Percentiles rank a stretch among this genome's conserved stretches.
These are phyloP conservation scores for Priocnemis perturbator DNA, from an alignment of 2,888 invertebrate genomes.

Conservation along the genomic window DNA sequence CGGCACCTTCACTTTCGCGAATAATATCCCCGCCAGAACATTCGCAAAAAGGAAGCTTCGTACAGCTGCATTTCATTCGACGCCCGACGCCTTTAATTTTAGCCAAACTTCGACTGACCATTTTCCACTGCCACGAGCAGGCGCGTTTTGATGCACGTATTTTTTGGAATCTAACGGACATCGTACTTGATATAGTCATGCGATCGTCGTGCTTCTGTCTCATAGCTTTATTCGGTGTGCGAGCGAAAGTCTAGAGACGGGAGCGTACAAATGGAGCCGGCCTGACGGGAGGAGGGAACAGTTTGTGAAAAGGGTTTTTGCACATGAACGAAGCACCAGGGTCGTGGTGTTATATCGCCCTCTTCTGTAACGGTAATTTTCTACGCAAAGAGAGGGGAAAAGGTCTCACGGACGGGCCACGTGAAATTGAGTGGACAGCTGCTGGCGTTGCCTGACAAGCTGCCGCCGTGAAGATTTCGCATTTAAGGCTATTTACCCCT, in stretches of 20 bases:
- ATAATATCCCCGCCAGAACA: neutral
- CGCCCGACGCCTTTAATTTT: too few species aligned
- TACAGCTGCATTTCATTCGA: too few species aligned
- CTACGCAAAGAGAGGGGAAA: slow-evolving; percentile 30
- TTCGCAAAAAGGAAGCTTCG: too few species aligned
- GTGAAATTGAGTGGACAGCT: slow-evolving; percentile 53
- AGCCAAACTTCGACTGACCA: too few species aligned
- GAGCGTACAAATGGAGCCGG: slow-evolving; percentile 11
- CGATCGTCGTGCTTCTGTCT: slow-evolving; percentile 20
- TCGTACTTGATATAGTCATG: too few species aligned
- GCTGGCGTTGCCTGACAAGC: slow-evolving; percentile 36
- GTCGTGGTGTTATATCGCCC: slow-evolving; percentile 21
- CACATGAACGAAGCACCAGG: slow-evolving; percentile 16
- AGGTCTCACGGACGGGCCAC: slow-evolving; percentile 31
- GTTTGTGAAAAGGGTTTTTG: slow-evolving; percentile 37
- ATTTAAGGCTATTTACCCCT: neutral
- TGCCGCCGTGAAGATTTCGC: slow-evolving; percentile 31
- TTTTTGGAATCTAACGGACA: too few species aligned
- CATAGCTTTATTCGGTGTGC: slow-evolving; percentile 20
- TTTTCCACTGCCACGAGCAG: too few species aligned
- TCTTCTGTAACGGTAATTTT: slow-evolving; percentile 41
- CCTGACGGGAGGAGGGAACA: slow-evolving; percentile 18
- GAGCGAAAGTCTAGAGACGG: slow-evolving; percentile 14
- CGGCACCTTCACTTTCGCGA: neutral
- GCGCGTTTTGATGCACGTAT: too few species aligned